Conservation (phyloP, 2,888 invertebrate species). For the Steromphala cineraria region DNA sequence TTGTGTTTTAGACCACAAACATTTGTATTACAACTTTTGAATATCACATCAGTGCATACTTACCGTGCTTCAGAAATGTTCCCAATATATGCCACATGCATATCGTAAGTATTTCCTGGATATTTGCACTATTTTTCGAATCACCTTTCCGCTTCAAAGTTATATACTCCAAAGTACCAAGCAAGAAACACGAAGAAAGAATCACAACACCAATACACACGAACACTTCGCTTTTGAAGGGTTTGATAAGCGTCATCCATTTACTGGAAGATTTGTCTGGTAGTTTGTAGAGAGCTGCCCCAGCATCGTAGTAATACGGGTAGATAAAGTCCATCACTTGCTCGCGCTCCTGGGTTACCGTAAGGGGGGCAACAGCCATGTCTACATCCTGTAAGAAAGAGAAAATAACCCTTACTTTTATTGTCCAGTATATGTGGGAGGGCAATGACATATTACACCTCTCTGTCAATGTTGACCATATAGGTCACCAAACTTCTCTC, state of each 20-base stretch:
- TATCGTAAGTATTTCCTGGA: not conserved
- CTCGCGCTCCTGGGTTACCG: conserved; percentile 92
- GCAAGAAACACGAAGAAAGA: not conserved
- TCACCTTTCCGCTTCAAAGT: not conserved
- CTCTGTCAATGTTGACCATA: too few species aligned
- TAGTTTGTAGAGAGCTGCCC: conserved; percentile 49
- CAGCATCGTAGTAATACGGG: conserved; percentile 78
- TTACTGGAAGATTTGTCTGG: conserved; percentile 48
- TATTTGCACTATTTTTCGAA: too few species aligned
- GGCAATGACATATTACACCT: too few species aligned
- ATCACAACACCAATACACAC: not conserved
- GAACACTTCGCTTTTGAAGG: conserved; percentile 42
- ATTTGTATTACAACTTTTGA: too few species aligned
- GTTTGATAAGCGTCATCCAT: conserved; percentile 47
- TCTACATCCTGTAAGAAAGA: conserved; percentile 83
- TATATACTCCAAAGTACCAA: not conserved
- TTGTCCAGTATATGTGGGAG: too few species aligned
- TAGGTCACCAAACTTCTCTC: not conserved
- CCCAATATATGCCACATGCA: not conserved
- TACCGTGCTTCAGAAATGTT: not conserved
- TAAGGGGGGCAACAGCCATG: conserved; percentile 86
- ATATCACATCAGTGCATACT: not conserved
- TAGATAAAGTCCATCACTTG: conserved; percentile 93
- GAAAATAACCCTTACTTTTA: not conserved
- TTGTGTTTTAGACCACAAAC: too few species aligned